Evolutionary conservation across 64 coral and sea anemone species (phyloP).

Genomic region (Acropora yongei): DNA sequence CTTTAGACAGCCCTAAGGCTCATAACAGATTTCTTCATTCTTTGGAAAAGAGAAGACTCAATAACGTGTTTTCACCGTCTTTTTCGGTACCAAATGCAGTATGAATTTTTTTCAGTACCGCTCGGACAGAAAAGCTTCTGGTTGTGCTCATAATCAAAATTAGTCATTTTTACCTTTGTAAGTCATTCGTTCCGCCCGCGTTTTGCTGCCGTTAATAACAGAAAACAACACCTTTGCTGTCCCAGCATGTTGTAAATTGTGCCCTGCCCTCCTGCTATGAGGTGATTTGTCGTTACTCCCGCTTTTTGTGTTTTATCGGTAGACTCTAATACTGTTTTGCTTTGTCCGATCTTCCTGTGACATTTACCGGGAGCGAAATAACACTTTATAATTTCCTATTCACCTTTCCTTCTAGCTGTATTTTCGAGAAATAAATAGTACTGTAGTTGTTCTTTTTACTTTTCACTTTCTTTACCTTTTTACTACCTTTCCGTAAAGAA

Average conservation of each 20-base stretch:
- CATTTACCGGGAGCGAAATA: neutral
- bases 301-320: neutral
- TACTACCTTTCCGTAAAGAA: neutral
- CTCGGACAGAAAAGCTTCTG: neutral
- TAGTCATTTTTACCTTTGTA: slow-evolving; percentile 8
- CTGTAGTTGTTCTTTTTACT: neutral
- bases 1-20: no score
- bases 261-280: neutral
- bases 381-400: neutral
- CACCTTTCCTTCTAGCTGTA: neutral
- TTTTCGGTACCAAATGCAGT: neutral
- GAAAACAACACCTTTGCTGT: neutral
- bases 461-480: neutral
- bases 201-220: neutral
- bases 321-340: slow-evolving; percentile 19
- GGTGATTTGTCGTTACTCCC: neutral
- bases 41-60: neutral
- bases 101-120: neutral
- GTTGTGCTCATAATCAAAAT: neutral
- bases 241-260: slow-evolving; percentile 42
- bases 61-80: neutral
- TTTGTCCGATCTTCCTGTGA: neutral
- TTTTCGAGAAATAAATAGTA: neutral
- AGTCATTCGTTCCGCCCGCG: slow-evolving; percentile 19
- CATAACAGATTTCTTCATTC: no score